Percentiles rank a stretch among this genome's conserved stretches.
These are phyloP conservation scores for Heliornis fulica DNA, from an alignment of 2,113 vertebrate species.

Conservation along the genomic window DNA sequence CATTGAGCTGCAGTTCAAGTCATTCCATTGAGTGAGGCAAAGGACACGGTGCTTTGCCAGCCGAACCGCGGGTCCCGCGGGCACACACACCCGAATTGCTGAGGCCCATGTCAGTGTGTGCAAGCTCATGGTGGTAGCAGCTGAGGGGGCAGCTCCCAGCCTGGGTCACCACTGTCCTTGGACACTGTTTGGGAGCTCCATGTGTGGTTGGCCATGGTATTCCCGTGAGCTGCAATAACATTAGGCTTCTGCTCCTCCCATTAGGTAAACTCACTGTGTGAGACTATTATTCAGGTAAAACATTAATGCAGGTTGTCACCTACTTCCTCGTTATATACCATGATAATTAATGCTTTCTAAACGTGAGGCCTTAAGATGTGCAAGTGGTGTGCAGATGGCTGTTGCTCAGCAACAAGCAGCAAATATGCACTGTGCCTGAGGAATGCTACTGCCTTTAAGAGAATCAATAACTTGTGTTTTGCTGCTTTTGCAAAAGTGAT, in stretches of 20 bases:
- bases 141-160: not conserved
- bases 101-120: rapidly evolving
- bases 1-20: rapidly evolving
- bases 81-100: not conserved
- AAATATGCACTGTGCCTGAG: rapidly evolving
- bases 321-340: not conserved
- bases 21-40: rapidly evolving
- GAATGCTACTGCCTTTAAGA: not conserved
- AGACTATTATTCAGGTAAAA: not conserved
- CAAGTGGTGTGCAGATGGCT: not conserved
- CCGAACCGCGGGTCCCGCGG: no score
- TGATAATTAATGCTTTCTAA: not conserved
- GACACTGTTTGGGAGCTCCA: not conserved
- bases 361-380: not conserved
- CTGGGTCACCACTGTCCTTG: not conserved
- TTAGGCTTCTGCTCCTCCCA: not conserved
- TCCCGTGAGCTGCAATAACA: not conserved
- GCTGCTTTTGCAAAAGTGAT: not conserved
- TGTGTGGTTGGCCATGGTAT: not conserved
- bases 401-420: not conserved
- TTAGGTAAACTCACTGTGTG: not conserved
- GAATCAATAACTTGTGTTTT: not conserved
- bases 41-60: not conserved
- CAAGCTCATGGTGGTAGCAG: rapidly evolving
- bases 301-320: not conserved